Conservation (phyloP, 2,888 invertebrate genomes). For the Gonocerus acuteangulatus region DNA sequence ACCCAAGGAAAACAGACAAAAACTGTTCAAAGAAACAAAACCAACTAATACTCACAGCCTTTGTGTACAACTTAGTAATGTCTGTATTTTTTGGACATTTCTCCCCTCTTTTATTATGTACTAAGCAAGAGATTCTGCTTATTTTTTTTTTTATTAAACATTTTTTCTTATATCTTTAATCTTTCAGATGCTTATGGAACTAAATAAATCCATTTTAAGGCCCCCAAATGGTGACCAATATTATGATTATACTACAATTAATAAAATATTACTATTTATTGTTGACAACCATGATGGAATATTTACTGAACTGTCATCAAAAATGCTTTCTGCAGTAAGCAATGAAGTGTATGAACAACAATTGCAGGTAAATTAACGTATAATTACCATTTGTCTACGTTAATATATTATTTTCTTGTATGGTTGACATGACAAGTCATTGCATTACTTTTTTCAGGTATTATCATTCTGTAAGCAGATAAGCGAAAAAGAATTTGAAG, state of each 20-base stretch:
- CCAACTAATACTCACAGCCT: no score
- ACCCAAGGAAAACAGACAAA: no score
- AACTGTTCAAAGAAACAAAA: no score
- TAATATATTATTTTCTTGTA: not conserved
- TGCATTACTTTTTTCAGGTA: not conserved
- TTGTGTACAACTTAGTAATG: no score
- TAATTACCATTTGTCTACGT: not conserved
- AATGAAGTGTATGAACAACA: conserved; percentile 19
- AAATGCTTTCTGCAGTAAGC: conserved; percentile 13
- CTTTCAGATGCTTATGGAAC: conserved; percentile 23
- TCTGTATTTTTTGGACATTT: no score
- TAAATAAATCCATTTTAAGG: conserved; percentile 13
- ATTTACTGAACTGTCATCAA: conserved; percentile 24
- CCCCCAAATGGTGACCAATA: not conserved
- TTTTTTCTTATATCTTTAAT: no score
- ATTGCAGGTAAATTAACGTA: conserved; percentile 8
- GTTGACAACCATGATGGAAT: conserved; percentile 21
- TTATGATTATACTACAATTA: conserved; percentile 8
- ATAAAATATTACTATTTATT: conserved; percentile 10
- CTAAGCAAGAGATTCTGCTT: no score
- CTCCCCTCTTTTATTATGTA: no score
- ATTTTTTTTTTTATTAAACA: no score
- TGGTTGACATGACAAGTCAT: not conserved
- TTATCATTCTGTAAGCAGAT: conserved; percentile 28
- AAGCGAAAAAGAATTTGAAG: conserved; percentile 21